Evolutionary conservation across 1,140 invertebrate species (phyloP), one percentile per base, ranked within the genome.

Genomic region (Pachypeltis micranthus): DNA sequence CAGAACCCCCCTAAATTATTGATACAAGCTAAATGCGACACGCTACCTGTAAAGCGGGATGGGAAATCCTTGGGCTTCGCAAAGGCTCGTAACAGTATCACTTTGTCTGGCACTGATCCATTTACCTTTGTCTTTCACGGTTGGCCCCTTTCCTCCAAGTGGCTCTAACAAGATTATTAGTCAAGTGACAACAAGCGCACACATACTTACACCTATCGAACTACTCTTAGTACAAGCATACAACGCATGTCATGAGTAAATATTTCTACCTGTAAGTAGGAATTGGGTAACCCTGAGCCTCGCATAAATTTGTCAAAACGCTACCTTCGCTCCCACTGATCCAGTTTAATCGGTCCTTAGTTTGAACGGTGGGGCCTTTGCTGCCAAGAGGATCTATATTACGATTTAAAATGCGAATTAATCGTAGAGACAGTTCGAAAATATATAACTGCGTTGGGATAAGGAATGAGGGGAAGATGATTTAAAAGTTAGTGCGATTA

Each of bases 221-320:
- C n/a, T n/a, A n/a, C n/a, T n/a, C n/a, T n/a, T n/a, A n/a, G n/a
- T n/a, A n/a, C n/a, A n/a, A n/a, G n/a, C n/a, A n/a, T n/a, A n/a
- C n/a, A n/a, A n/a, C n/a, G n/a, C n/a, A n/a, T n/a, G n/a, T n/a
- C n/a, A n/a, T n/a, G n/a, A n/a, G n/a, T n/a, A n/a, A n/a, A n/a
- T n/a, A n/a, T n/a, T n/a, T n/a, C n/a, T 70, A 75, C 73, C 72
- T 72, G 69, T 72, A 78, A 59, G 68, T 68, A 59, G 81, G 81
- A 57, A 79, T 74, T 31, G 81, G 81, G 69, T 77, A 82, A 57
- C 78, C 78, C 74, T 86, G 84, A 51, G 82, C 83, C 67, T 84
- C 81, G 69, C 84, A 86, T 19, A 69, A 61, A 29, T 74, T 65
- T 12, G 67, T 68, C 57, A 72, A 69, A 29, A 65, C 51, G 47